phyloP scores from a whole-genome alignment of 2,888 invertebrate species.

The Rhodophaea formosa region DNA sequence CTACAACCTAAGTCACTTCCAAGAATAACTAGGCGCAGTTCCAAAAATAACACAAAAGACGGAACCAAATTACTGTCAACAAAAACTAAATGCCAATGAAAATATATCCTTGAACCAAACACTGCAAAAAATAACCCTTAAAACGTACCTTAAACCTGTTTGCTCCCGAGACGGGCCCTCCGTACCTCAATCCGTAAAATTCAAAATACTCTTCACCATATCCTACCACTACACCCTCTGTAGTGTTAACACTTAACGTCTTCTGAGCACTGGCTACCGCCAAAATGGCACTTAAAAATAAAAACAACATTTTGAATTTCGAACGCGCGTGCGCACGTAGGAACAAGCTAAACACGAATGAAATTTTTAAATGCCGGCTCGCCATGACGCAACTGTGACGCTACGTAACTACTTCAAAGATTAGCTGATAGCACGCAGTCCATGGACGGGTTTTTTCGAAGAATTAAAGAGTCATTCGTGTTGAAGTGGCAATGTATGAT shows the following conservation, averaged over 20 bases:
- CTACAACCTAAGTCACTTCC: background rate
- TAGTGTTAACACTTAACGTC: conserved; percentile 50
- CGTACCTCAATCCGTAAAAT: conserved; percentile 67
- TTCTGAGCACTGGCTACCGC: conserved; percentile 5
- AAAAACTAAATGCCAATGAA: no score
- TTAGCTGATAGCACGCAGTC: conserved; percentile 1
- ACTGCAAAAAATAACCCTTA: background rate
- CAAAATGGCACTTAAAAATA: conserved; percentile 32
- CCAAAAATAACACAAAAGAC: background rate
- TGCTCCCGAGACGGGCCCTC: conserved; percentile 34
- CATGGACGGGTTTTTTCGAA: background rate
- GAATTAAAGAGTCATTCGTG: background rate
- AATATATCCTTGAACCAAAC: no score
- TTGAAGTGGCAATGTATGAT: conserved; percentile 1
- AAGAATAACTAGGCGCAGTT: background rate
- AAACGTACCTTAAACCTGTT: conserved; percentile 44
- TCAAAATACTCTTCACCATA: conserved; percentile 48
- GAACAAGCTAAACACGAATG: background rate
- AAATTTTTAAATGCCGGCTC: background rate
- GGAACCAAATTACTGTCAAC: background rate
- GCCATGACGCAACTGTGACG: background rate
- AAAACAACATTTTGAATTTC: conserved; percentile 22
- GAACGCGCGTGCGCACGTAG: conserved; percentile 3
- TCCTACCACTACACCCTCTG: conserved; percentile 57
- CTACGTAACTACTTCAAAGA: conserved; percentile 6